Percentiles rank a stretch among this genome's conserved stretches.
Evolutionary conservation across 2,888 invertebrate genomes (phyloP).

Genomic region (Philhelius pedissequus): DNA sequence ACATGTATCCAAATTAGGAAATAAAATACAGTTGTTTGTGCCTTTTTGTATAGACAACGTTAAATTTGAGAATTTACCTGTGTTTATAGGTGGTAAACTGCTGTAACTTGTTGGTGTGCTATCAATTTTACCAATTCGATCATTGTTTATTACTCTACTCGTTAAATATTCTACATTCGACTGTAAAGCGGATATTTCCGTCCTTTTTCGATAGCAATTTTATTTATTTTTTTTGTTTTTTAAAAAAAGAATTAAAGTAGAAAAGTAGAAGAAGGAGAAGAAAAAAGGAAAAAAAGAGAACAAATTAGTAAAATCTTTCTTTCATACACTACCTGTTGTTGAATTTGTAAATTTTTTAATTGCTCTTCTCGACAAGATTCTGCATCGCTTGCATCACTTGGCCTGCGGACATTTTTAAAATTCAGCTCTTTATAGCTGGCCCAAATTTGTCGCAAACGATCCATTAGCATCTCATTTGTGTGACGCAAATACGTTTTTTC

Average conservation of each 20-base stretch:
- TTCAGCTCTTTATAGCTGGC: constrained; percentile 76
- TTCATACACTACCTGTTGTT: constrained; percentile 66
- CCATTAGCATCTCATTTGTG: constrained; percentile 77
- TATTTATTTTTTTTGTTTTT: too few relatives aligned
- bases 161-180: constrained; percentile 79
- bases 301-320: constrained; percentile 71
- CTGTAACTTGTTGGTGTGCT: constrained; percentile 74
- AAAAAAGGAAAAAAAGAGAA: constrained; percentile 58
- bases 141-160: constrained; percentile 78
- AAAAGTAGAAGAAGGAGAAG: constrained; percentile 29
- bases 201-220: constrained; percentile 71
- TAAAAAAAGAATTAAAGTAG: not conserved
- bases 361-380: constrained; percentile 73
- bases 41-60: not conserved
- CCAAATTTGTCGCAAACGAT: constrained; percentile 77
- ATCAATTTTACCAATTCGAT: constrained; percentile 77
- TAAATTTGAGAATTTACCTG: constrained; percentile 73
- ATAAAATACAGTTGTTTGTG: too few relatives aligned
- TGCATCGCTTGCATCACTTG: constrained; percentile 57
- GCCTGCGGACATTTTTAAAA: not conserved
- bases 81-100: constrained; percentile 75
- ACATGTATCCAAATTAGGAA: too few relatives aligned
- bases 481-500: constrained; percentile 76
- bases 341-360: constrained; percentile 67
- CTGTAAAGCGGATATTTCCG: constrained; percentile 79